Evolutionary conservation across 2,797 vertebrate genomes (phyloP).

Genomic region (Helicolenus hilgendorfi): DNA sequence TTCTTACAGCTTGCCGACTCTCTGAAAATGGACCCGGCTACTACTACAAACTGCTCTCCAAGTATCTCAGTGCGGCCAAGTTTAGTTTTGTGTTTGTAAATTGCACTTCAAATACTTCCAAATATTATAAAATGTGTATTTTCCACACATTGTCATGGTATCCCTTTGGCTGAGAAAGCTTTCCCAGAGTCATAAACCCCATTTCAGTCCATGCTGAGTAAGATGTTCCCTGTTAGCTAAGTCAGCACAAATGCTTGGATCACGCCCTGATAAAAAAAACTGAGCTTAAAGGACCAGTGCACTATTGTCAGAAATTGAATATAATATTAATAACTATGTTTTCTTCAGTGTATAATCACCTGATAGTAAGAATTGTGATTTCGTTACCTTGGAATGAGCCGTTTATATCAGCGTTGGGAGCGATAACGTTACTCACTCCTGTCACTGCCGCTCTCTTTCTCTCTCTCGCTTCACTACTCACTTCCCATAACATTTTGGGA

Average conservation of each 20-base stretch:
- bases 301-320: too few relatives aligned
- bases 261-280: neutral
- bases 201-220: constrained; percentile 8
- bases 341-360: too few relatives aligned
- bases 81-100: constrained; percentile 20
- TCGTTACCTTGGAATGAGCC: too few relatives aligned
- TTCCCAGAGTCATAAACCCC: constrained; percentile 31
- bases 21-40: neutral
- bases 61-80: neutral
- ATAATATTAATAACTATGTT: too few relatives aligned
- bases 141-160: constrained; percentile 11
- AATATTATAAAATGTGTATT: constrained; percentile 30
- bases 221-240: neutral
- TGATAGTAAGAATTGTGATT: too few relatives aligned
- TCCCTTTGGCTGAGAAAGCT: neutral
- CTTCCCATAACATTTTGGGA: too few relatives aligned
- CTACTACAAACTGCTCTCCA: neutral
- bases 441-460: too few relatives aligned
- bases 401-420: too few relatives aligned
- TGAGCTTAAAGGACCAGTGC: neutral
- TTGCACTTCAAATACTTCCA: neutral
- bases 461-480: too few relatives aligned
- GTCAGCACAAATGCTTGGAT: neutral
- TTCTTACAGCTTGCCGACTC: constrained; percentile 9
- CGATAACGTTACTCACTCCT: too few relatives aligned